These are phyloP conservation scores for Watsonalla cultraria DNA, from an alignment of 2,888 invertebrate genomes.

Conservation along the genomic window DNA sequence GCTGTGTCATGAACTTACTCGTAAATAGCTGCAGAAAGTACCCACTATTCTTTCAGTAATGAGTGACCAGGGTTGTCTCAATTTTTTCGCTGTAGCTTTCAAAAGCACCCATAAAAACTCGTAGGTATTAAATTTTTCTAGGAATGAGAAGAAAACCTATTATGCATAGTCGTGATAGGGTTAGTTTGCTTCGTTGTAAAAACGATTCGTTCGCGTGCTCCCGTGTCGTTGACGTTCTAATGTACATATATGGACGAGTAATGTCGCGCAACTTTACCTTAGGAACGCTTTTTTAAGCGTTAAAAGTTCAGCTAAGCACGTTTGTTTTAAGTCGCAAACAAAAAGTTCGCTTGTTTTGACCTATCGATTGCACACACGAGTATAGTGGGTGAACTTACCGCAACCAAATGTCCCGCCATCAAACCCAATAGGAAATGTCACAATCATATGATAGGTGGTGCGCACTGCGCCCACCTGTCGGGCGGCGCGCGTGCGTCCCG, in stretches of 20 bases:
- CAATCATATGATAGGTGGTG: constrained; percentile 75
- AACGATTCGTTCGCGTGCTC: constrained; percentile 1
- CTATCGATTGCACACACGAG: constrained; percentile 10
- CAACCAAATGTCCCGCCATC: constrained; percentile 44
- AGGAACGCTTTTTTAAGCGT: too few species aligned
- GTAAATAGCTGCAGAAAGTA: too few species aligned
- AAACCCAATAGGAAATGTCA: constrained; percentile 69
- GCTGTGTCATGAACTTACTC: too few species aligned
- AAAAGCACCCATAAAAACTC: too few species aligned
- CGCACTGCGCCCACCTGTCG: constrained; percentile 77
- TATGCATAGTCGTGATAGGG: not conserved
- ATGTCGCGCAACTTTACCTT: not conserved
- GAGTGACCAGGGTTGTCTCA: too few species aligned
- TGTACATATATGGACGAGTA: constrained; percentile 1
- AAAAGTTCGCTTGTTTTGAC: too few species aligned
- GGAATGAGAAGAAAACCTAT: not conserved
- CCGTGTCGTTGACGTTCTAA: not conserved
- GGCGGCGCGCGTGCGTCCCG: constrained; percentile 70
- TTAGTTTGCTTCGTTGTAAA: not conserved
- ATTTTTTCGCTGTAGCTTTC: too few species aligned
- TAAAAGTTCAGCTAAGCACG: too few species aligned
- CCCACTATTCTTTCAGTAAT: too few species aligned
- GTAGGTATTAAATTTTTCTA: too few species aligned
- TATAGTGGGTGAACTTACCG: constrained; percentile 42
- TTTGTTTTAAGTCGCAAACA: too few species aligned